A percentile compares a stretch with the other conserved stretches of the same genome.
Conservation (phyloP, 2,797 vertebrate species). For the Peromyscus melanophrys region DNA sequence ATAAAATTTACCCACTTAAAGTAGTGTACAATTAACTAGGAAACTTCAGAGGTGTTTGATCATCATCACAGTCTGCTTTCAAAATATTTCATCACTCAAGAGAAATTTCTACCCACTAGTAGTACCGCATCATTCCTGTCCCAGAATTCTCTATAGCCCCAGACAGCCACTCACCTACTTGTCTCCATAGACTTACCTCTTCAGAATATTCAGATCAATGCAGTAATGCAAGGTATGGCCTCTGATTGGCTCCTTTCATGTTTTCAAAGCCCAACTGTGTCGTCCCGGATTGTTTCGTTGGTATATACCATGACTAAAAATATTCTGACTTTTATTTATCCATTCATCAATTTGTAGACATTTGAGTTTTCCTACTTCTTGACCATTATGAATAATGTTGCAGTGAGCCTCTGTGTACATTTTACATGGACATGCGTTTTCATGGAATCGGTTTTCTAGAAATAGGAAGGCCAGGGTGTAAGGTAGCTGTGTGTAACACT, state of each 20-base stretch:
- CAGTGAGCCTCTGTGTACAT: background rate
- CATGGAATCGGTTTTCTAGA: background rate
- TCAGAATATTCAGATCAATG: background rate
- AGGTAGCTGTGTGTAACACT: background rate
- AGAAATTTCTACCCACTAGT: background rate
- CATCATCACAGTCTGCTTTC: background rate
- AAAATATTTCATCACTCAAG: background rate
- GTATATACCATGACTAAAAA: background rate
- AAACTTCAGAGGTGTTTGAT: background rate
- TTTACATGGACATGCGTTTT: background rate
- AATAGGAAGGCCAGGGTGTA: background rate
- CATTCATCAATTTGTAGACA: background rate
- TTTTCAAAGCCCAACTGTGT: background rate
- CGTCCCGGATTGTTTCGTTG: background rate
- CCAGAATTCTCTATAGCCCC: background rate
- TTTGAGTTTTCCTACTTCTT: background rate
- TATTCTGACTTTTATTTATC: slow-evolving; percentile 6
- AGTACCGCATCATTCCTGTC: background rate
- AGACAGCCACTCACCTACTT: background rate
- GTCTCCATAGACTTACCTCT: background rate
- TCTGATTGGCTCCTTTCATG: background rate
- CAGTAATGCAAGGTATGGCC: background rate
- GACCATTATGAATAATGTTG: background rate
- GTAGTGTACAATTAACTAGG: background rate
- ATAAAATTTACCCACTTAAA: slow-evolving; percentile 46